A percentile compares a stretch with the other conserved stretches of the same genome.
Evolutionary conservation across 2,888 invertebrate species (phyloP).

Genomic region (Thymelicus sylvestris): DNA sequence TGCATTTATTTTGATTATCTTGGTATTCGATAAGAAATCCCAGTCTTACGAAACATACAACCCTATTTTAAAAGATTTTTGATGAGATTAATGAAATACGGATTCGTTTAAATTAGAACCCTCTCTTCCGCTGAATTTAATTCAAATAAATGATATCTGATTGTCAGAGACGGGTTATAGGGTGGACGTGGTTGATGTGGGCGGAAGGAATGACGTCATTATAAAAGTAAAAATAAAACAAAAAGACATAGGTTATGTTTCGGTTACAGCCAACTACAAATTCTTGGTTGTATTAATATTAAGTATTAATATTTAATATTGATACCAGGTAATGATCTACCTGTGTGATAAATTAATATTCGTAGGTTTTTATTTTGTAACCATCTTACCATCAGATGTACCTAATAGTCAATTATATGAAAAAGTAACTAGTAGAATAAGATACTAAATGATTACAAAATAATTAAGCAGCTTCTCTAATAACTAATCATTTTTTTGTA

Average conservation of each 20-base stretch:
- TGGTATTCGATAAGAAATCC: constrained; percentile 77
- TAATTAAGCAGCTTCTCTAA: neutral
- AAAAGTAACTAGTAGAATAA: no score
- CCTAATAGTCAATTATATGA: no score
- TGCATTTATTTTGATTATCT: constrained; percentile 57
- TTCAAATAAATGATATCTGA: constrained; percentile 59
- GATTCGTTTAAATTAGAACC: constrained; percentile 52
- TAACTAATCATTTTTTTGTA: neutral
- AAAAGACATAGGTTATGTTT: constrained; percentile 75
- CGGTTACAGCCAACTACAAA: constrained; percentile 62
- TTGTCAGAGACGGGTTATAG: constrained; percentile 67
- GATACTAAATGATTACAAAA: neutral
- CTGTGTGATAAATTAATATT: no score
- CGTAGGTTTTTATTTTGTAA: no score
- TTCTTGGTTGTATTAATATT: neutral
- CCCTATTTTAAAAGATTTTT: constrained; percentile 49
- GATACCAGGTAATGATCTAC: no score
- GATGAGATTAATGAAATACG: constrained; percentile 33
- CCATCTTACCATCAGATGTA: no score
- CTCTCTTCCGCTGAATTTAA: constrained; percentile 48
- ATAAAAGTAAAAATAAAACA: constrained; percentile 53
- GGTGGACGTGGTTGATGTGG: constrained; percentile 81
- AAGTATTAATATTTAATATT: no score
- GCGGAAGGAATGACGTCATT: constrained; percentile 79
- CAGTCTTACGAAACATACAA: constrained; percentile 61